These are phyloP conservation scores for Camponotus vicinus DNA, from an alignment of 1,140 invertebrate genomes.

Conservation along the genomic window DNA sequence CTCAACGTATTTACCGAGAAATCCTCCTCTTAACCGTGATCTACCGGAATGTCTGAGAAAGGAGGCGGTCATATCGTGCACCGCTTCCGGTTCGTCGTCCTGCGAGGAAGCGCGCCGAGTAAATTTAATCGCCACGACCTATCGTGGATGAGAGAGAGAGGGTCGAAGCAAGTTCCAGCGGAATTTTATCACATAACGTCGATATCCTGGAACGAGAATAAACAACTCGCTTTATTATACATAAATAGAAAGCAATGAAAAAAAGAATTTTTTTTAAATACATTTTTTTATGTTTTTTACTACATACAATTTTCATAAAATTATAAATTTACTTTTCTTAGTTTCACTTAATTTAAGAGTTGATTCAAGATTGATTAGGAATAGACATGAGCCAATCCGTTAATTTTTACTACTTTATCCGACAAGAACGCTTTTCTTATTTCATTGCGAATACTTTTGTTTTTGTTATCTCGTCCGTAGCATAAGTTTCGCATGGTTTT, in stretches of 20 bases:
- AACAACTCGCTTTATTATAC: background rate
- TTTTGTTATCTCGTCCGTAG: background rate
- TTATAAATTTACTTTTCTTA: background rate
- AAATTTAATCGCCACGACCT: slow-evolving; percentile 17
- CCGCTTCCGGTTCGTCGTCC: slow-evolving; percentile 64
- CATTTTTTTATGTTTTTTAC: background rate
- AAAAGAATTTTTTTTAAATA: background rate
- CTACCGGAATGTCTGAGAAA: slow-evolving; percentile 75
- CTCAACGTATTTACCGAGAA: slow-evolving; percentile 36
- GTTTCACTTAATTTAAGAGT: background rate
- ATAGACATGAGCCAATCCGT: background rate
- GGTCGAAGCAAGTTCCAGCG: slow-evolving; percentile 10
- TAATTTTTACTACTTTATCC: background rate
- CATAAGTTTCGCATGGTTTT: background rate
- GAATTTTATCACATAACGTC: background rate
- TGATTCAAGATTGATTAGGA: background rate
- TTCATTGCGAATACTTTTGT: background rate
- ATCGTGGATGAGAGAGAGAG: slow-evolving; percentile 21
- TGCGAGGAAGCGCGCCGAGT: background rate
- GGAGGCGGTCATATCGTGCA: slow-evolving; percentile 42
- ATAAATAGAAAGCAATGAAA: background rate
- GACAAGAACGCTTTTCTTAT: background rate
- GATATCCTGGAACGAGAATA: background rate
- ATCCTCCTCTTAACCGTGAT: slow-evolving; percentile 69
- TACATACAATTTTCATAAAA: background rate